Evolutionary conservation across 2,113 vertebrate species (phyloP).

Genomic region (Leptodactylus fuscus): DNA sequence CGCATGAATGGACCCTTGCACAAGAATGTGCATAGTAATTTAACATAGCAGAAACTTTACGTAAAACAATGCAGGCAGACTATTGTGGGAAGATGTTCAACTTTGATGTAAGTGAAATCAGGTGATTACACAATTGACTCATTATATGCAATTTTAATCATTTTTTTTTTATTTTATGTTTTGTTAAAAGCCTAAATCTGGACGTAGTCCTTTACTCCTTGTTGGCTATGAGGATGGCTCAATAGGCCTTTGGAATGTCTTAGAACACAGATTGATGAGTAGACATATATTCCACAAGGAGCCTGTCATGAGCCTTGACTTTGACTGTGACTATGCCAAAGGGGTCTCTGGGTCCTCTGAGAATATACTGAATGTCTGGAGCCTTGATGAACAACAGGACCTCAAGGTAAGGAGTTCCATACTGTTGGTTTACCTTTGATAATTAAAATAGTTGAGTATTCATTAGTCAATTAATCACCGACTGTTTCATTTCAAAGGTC

Average conservation of each 20-base stretch:
- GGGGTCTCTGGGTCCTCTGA: slow-evolving; percentile 91
- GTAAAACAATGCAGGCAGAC: too few species aligned
- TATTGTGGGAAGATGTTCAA: too few species aligned
- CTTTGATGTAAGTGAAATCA: too few species aligned
- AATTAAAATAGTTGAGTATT: slow-evolving; percentile 75
- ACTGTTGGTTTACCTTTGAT: slow-evolving; percentile 71
- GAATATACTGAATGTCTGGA: slow-evolving; percentile 87
- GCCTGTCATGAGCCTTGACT: slow-evolving; percentile 93
- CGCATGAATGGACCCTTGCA: too few species aligned
- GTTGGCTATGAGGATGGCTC: slow-evolving; percentile 94
- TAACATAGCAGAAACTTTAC: too few species aligned
- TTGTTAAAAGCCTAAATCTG: slow-evolving; percentile 72
- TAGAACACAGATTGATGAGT: slow-evolving; percentile 78
- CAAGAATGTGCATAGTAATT: too few species aligned
- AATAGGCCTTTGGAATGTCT: slow-evolving; percentile 88
- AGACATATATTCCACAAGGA: slow-evolving; percentile 81
- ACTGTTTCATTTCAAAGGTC: slow-evolving; percentile 64
- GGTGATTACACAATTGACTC: too few species aligned
- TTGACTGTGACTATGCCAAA: slow-evolving; percentile 80
- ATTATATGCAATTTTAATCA: background rate
- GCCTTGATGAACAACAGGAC: slow-evolving; percentile 82
- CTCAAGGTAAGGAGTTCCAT: slow-evolving; percentile 86
- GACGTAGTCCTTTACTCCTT: slow-evolving; percentile 80
- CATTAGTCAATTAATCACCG: slow-evolving; percentile 79
- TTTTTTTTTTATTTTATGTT: slow-evolving; percentile 2